A percentile compares a stretch with the other conserved stretches of the same genome.
Evolutionary conservation across 2,113 vertebrate species (phyloP).

Genomic region (Chionodraco myersi): DNA sequence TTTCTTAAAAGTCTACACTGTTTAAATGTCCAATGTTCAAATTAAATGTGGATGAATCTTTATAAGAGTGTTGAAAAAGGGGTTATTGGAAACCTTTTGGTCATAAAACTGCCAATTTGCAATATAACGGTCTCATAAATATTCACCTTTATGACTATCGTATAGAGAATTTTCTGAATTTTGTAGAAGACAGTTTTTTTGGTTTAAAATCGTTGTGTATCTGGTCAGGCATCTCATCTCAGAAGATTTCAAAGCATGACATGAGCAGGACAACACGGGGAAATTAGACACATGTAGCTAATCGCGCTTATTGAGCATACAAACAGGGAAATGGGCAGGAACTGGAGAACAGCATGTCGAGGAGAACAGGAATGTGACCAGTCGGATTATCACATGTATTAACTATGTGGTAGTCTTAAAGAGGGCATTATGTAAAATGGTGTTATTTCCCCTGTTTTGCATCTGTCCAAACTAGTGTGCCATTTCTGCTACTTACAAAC

Average conservation of each 20-base stretch:
- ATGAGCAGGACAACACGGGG: no score
- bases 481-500: background rate
- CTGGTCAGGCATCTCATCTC: no score
- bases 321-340: no score
- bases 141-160: no score
- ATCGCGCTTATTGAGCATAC: no score
- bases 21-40: background rate
- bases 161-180: background rate
- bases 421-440: background rate
- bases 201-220: no score
- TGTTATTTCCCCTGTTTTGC: background rate
- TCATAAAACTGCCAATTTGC: background rate
- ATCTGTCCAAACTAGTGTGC: background rate
- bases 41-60: background rate
- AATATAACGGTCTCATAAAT: background rate
- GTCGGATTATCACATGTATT: background rate
- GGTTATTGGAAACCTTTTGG: background rate
- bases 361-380: background rate
- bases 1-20: conserved; percentile 12
- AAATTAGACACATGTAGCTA: no score
- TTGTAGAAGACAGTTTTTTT: no score
- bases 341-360: background rate
- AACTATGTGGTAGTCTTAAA: background rate
- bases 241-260: no score
- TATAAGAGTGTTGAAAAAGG: no score